Conservation (phyloP, 2,888 invertebrate species). For the Diloba caeruleocephala region DNA sequence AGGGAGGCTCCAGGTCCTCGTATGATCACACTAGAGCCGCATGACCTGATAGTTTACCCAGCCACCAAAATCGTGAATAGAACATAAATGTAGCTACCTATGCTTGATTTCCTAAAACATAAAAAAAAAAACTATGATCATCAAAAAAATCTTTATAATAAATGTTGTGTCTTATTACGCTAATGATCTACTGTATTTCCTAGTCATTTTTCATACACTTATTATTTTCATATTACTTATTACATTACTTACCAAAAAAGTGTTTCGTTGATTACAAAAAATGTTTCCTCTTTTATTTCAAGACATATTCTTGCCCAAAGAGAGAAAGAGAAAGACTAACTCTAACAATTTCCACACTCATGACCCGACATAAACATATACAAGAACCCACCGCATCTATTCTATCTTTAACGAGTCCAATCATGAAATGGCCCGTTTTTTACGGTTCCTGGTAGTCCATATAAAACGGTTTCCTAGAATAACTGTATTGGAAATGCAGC, state of each 20-base stretch:
- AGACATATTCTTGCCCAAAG: neutral
- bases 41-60: too few species aligned
- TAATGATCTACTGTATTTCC: slow-evolving; percentile 2
- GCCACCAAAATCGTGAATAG: too few species aligned
- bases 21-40: too few species aligned
- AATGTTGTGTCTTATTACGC: neutral
- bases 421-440: slow-evolving; percentile 59
- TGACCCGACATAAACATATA: slow-evolving; percentile 17
- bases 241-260: too few species aligned
- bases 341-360: slow-evolving; percentile 13
- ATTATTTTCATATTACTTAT: too few species aligned
- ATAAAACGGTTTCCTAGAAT: slow-evolving; percentile 65
- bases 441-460: slow-evolving; percentile 64
- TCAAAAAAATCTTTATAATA: too few species aligned
- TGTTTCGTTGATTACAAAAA: too few species aligned
- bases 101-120: too few species aligned
- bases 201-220: neutral
- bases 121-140: too few species aligned
- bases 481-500: slow-evolving; percentile 64
- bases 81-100: too few species aligned
- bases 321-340: neutral
- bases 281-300: neutral
- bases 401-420: slow-evolving; percentile 43
- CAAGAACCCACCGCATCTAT: slow-evolving; percentile 35
- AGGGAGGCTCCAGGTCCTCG: too few species aligned